Base-by-base conservation (phyloP, 1,140 invertebrate species). In the Drosophila bipectinata region DNA sequence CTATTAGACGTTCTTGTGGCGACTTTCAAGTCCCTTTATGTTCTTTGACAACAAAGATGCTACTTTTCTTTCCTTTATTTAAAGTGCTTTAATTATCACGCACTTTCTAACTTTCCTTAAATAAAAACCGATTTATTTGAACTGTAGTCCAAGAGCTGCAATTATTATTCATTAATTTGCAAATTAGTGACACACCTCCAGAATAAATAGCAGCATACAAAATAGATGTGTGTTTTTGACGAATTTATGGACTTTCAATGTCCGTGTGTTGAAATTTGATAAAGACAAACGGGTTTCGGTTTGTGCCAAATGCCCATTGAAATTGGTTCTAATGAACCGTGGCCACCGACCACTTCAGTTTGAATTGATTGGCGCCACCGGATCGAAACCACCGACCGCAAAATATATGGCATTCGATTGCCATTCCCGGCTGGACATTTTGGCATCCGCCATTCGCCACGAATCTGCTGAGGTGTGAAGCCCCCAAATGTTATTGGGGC, bases 401-500 rank as follows among this genome's bases (percentile, higher is more conserved):
- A 67, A 37, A 73, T 69, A 71, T 71, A 56, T 57, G 56, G n/a
- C 41, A 52, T 34, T 77, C 28, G 51, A 64, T 53, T 49, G 44
- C 45, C 44, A 53, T 60, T 54, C 59, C 41, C 15, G 44, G 44
- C 64, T 55, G 45, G 48, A 28, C 52, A 57, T 61, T 47, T 28
- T 21, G 59, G 26, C 51, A 37, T 30, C 7, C 37, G 8, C 30
- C 64, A 54, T 56, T 3, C 66, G 56, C 57, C 56, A 64, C 52
- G 73, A 73, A 72, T 79, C 57, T 79, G 75, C 80, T 76, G 76
- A 83, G 79, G 79, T 83, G 79, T 83, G 64, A 83, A 83, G 63
- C 64, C 76, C 57, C 51, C 32, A 76, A 83, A 76, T 84, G 71
- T 79, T 83, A 84, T 83, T 83, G 79, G 79, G 77, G 71, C 71